phyloP scores from a whole-genome alignment of 1,140 invertebrate species.

The Plodia interpunctella region DNA sequence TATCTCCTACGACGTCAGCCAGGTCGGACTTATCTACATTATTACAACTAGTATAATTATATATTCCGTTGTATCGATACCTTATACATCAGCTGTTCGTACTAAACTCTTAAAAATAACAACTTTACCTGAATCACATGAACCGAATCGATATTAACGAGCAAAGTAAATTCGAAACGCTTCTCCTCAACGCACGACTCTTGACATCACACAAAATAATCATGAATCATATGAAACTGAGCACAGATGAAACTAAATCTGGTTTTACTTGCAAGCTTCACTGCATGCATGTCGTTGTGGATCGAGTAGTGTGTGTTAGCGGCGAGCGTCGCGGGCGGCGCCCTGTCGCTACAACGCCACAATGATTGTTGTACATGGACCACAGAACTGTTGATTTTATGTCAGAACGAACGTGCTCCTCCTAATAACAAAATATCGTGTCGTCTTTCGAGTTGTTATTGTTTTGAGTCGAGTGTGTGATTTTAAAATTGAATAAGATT shows the following conservation, averaged over 20 bases:
- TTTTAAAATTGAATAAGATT: too few species aligned
- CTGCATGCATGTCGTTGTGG: constrained; percentile 73
- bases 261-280: constrained; percentile 76
- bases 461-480: too few species aligned
- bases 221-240: constrained; percentile 75
- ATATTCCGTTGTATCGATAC: constrained; percentile 49
- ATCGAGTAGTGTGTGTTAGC: constrained; percentile 65
- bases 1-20: constrained; percentile 45
- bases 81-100: constrained; percentile 66
- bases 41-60: constrained; percentile 31
- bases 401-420: too few species aligned
- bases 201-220: constrained; percentile 74
- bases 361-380: constrained; percentile 16
- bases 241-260: constrained; percentile 74
- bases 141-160: constrained; percentile 50
- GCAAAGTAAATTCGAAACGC: constrained; percentile 76
- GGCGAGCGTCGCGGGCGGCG: constrained; percentile 23
- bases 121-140: constrained; percentile 69
- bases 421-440: too few species aligned
- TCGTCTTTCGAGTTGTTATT: too few species aligned
- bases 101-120: constrained; percentile 62
- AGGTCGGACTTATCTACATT: constrained; percentile 41
- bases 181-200: constrained; percentile 77
- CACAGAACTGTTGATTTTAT: not conserved
- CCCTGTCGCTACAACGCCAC: constrained; percentile 2